These are phyloP conservation scores for Pollenia labialis DNA, from an alignment of 2,888 invertebrate genomes.

Conservation along the genomic window DNA sequence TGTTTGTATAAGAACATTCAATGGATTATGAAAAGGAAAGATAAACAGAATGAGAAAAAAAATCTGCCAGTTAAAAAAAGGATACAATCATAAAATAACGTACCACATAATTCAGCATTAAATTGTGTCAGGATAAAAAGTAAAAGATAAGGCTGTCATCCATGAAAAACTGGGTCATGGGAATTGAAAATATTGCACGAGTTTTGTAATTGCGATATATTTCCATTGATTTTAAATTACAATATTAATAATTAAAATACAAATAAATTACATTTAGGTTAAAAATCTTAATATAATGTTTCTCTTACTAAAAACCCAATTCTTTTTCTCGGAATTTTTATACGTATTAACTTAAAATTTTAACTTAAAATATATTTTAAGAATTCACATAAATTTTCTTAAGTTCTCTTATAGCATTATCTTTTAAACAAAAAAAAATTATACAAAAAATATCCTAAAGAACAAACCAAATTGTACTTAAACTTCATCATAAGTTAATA, in stretches of 20 bases:
- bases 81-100: constrained; percentile 22
- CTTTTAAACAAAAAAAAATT: constrained; percentile 10
- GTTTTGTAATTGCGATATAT: neutral
- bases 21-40: constrained; percentile 43
- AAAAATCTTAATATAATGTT: too few species aligned
- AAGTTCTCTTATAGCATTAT: constrained; percentile 11
- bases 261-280: too few species aligned
- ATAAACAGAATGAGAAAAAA: neutral
- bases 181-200: neutral
- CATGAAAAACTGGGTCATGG: constrained; percentile 31
- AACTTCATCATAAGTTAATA: constrained; percentile 73
- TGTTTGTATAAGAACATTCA: constrained; percentile 47
- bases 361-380: constrained; percentile 17
- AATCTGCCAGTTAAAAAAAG: neutral
- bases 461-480: constrained; percentile 67
- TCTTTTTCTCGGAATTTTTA: too few species aligned
- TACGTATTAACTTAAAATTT: neutral
- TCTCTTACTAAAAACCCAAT: too few species aligned
- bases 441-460: neutral
- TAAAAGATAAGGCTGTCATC: constrained; percentile 29
- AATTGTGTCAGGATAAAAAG: constrained; percentile 33
- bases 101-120: constrained; percentile 9
- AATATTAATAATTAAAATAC: neutral
- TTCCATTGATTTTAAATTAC: neutral
- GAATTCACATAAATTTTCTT: constrained; percentile 58